Base-by-base conservation (phyloP, 2,888 invertebrate species). In the Metallyticus violacea region DNA sequence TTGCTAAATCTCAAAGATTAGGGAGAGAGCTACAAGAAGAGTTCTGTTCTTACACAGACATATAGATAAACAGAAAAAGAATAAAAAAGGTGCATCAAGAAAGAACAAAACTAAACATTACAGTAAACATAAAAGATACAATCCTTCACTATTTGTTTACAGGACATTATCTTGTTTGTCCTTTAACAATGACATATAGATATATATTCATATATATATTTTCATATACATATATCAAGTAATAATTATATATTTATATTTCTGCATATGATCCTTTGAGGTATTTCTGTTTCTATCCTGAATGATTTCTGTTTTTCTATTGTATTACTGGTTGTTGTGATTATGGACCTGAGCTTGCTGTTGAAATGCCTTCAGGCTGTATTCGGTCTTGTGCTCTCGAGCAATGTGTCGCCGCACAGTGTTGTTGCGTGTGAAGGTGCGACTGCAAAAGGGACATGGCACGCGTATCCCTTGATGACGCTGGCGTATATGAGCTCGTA, bases 391-490 rank as follows among this genome's bases (percentile, higher is more conserved):
- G 90, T 97, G 97, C 92, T 97, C 97, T 89, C 97, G 95, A 62
- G 97, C 97, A 91, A 97, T 97, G 92, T 97, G 97, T 89, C 97
- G 95, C 88, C 97, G 94, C 90, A 97, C 97, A 40, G 97, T 97
- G 93, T 97, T 97, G 94, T 97, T 97, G 90, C 97, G 95, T 89
- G 97, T 97, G 92, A 97, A 97, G 81, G 97, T 97, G 90, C 97
- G 95, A 91, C 96, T 94, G 93, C 97, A 97, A 92, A 96, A 97
- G 88, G 97, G 97, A 92, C 97, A 97, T 86, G 97, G 97, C 91
- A 97, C 97, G 86, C 97, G 94, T 90, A 97, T 97, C 90, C 97
- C 97, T 92, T 97, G 97, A 92, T 97, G 97, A 91, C 97, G 95
- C 91, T 97, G 97, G 86, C 97, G 94, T 91, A 97, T 97, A 93